Conservation (phyloP, 2,797 vertebrate species). For the Sebastes variabilis region DNA sequence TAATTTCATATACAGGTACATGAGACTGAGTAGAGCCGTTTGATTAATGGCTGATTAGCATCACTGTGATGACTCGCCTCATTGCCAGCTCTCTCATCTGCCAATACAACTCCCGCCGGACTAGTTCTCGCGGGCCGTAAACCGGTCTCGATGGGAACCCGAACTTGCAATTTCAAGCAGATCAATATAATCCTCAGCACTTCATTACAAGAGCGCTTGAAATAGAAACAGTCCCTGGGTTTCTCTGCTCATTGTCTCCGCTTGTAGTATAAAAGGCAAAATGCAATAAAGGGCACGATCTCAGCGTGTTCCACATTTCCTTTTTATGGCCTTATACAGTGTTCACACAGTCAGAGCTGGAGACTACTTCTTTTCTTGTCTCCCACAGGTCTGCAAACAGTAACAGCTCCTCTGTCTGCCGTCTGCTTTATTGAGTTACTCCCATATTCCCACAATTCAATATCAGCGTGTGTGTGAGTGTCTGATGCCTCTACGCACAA, state of each 20-base stretch:
- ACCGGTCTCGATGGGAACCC: conserved; percentile 23
- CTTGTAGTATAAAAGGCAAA: conserved; percentile 5
- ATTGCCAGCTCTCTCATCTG: conserved; percentile 37
- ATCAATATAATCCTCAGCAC: conserved; percentile 53
- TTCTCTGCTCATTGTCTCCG: conserved; percentile 7
- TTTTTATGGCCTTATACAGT: conserved; percentile 13
- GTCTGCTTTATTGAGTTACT: conserved; percentile 42
- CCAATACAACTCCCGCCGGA: conserved; percentile 30
- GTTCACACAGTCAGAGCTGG: neutral
- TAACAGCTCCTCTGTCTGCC: conserved; percentile 22
- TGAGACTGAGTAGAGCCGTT: neutral
- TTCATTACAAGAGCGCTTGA: conserved; percentile 33
- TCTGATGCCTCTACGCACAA: neutral
- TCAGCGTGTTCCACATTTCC: conserved; percentile 10
- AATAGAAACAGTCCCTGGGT: conserved; percentile 42
- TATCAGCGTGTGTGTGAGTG: conserved; percentile 1
- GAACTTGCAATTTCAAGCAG: conserved; percentile 38
- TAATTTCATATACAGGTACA: neutral
- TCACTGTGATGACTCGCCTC: conserved; percentile 21
- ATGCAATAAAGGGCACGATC: conserved; percentile 8
- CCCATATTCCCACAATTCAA: conserved; percentile 35
- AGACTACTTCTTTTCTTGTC: conserved; percentile 15
- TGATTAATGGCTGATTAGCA: conserved; percentile 49
- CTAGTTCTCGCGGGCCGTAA: neutral
- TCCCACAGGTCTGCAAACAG: conserved; percentile 28